Base-by-base conservation (phyloP, 2,797 vertebrate genomes). In the Australoheros facetus region DNA sequence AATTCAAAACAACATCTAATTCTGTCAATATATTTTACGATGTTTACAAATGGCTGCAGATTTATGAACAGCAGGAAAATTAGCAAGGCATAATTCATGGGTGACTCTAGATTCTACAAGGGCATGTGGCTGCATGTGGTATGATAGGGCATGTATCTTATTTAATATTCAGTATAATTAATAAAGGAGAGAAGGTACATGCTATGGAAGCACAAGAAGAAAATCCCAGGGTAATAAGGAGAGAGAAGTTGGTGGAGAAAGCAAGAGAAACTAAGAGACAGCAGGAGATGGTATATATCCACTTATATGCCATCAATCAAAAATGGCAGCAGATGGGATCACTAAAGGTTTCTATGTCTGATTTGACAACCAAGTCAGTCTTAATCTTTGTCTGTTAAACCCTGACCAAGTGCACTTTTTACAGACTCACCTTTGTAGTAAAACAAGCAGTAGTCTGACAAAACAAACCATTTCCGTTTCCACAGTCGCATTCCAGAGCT, bases 381-480 rank as follows among this genome's bases (percentile, higher is more conserved):
- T 17, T 57, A 17, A 45, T 79, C 55, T 42, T 6, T 39, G 30
- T 56, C 57, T 62, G 56, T 76, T 64, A 71, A 81, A 72, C 71
- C 34, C 16, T 73, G 64, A 13, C 79, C 37, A 7, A 75, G 56
- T 77, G 76, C 69, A 73, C 75, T 79, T 71, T 86, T 77, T 9
- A 69, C 19, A 77, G 66, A 94, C 97, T 96, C 93, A 98, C 97
- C 97, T 99, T 99, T 99, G 95, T 99, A 99, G 93, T 99, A 99
- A 95, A 99, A 99, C 88, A 99, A 96, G 94, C 98, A 99, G 95
- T 95, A 98, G 94, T 99, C 98, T 19, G 98, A 97, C 80, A 99
- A 96, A 93, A 99, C 98, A 92, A 99, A 99, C 98, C 98, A 99
- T 82, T 98, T 96, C 82, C 98, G 95, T 87, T 99, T 99, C 98